Conservation (phyloP, 2,888 invertebrate genomes). For the Synergus laeviventris region DNA sequence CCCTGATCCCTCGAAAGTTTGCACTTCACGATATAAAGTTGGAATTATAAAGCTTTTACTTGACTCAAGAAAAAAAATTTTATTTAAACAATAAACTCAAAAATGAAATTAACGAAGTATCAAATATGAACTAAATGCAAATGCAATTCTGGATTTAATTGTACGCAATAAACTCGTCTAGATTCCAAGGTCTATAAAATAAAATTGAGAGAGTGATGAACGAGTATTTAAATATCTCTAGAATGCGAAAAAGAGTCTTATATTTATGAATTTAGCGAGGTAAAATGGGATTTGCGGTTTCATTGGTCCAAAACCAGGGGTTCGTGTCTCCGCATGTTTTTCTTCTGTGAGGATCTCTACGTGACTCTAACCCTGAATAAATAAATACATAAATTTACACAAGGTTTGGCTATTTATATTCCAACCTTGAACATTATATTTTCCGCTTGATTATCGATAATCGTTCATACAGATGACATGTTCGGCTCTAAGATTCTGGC, state of each 20-base stretch:
- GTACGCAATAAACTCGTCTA: background rate
- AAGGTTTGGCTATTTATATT: slow-evolving; percentile 45
- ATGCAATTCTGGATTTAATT: too few species aligned
- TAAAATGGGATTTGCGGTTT: background rate
- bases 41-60: background rate
- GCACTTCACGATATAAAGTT: background rate
- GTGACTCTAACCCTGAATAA: slow-evolving; percentile 42
- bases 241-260: background rate
- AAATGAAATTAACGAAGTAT: background rate
- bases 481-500: background rate
- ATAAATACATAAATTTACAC: slow-evolving; percentile 44
- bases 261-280: background rate
- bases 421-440: slow-evolving; percentile 58
- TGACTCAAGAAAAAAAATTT: background rate
- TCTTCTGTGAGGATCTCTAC: background rate
- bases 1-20: background rate
- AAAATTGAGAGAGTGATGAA: background rate
- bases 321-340: slow-evolving; percentile 18
- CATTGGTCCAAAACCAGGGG: background rate
- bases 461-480: slow-evolving; percentile 52
- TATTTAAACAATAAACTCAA: background rate
- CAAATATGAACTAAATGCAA: background rate
- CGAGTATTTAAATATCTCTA: background rate
- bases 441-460: slow-evolving; percentile 60
- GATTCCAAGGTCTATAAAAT: background rate